Evolutionary conservation across 1,140 invertebrate species (phyloP).

Genomic region (Telenomus remus): DNA sequence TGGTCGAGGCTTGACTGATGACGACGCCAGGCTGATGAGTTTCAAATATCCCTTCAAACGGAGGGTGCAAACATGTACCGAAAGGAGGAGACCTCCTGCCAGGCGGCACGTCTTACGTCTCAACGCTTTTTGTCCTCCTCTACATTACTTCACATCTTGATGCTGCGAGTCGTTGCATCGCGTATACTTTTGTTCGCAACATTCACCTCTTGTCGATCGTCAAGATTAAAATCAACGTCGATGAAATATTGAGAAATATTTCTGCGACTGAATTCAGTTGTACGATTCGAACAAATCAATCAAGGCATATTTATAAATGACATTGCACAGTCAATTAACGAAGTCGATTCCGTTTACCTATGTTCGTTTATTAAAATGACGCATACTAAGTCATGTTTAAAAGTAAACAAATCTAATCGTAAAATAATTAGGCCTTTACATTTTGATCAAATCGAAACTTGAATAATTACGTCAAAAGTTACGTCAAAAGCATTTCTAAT

Average conservation of each 20-base stretch:
- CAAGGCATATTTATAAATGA: constrained; percentile 29
- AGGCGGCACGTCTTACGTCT: constrained; percentile 25
- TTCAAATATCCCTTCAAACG: constrained; percentile 31
- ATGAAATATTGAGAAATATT: constrained; percentile 37
- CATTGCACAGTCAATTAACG: not conserved
- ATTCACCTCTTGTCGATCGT: constrained; percentile 23
- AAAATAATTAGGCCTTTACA: too few species aligned
- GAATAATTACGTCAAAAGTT: too few species aligned
- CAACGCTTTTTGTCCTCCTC: constrained; percentile 46
- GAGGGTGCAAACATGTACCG: constrained; percentile 21
- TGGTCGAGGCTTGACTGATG: constrained; percentile 11
- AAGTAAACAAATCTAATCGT: too few species aligned
- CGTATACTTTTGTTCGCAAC: constrained; percentile 29
- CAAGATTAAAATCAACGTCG: constrained; percentile 32
- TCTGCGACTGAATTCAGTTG: not conserved
- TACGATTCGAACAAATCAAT: constrained; percentile 37
- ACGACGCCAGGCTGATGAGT: constrained; percentile 46
- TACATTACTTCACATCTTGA: constrained; percentile 42
- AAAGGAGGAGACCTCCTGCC: constrained; percentile 40
- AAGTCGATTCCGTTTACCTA: not conserved
- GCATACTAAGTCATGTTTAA: too few species aligned
- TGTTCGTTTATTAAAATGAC: too few species aligned
- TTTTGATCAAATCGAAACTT: too few species aligned
- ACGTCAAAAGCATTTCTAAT: too few species aligned
- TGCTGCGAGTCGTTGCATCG: constrained; percentile 13